Conservation (phyloP, 1,140 invertebrate species). For the Ridgeia piscesae region DNA sequence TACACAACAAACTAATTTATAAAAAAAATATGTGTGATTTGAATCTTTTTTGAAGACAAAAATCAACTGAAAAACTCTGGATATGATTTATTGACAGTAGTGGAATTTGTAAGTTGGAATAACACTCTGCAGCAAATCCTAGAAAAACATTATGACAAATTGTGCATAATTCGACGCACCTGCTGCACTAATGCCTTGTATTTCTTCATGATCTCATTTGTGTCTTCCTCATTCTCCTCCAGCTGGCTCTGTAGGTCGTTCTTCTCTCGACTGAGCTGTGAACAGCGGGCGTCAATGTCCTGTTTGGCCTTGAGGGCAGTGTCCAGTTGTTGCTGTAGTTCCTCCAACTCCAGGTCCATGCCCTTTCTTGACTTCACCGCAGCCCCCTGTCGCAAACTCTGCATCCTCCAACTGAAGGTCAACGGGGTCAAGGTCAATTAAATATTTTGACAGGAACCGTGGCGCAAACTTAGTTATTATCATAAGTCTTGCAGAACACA, state of each 20-base stretch:
- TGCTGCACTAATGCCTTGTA: conserved; percentile 85
- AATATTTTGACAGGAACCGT: neutral
- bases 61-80: too few relatives aligned
- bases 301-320: conserved; percentile 72
- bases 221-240: conserved; percentile 89
- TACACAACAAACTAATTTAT: too few relatives aligned
- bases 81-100: too few relatives aligned
- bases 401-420: conserved; percentile 77
- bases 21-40: too few relatives aligned
- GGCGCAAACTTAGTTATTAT: conserved; percentile 16
- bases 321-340: conserved; percentile 76
- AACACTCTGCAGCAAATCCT: too few relatives aligned
- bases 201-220: conserved; percentile 86
- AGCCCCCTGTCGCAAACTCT: conserved; percentile 76
- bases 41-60: too few relatives aligned
- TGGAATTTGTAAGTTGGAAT: too few relatives aligned
- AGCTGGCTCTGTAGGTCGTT: conserved; percentile 78
- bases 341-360: conserved; percentile 77
- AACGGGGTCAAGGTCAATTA: conserved; percentile 24
- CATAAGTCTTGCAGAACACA: conserved; percentile 14
- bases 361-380: conserved; percentile 82
- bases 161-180: too few relatives aligned
- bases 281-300: conserved; percentile 79
- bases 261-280: conserved; percentile 74
- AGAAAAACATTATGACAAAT: too few relatives aligned